These are phyloP conservation scores for Lucilia cuprina DNA, from an alignment of 1,140 invertebrate genomes.

Conservation along the genomic window DNA sequence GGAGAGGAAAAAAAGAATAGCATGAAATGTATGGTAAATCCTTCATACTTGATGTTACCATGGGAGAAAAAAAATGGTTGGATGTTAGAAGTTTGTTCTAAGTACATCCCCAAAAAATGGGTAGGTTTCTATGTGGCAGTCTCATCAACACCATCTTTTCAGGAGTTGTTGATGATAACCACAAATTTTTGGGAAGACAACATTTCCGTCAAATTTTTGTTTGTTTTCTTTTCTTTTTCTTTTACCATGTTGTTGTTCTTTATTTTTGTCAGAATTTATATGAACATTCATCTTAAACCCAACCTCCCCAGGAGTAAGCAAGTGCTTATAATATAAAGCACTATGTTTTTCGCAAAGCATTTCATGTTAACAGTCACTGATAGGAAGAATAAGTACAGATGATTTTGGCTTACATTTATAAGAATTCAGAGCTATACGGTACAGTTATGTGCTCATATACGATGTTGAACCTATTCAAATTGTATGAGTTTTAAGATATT, in stretches of 20 bases:
- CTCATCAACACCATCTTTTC: not conserved
- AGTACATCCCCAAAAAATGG: not conserved
- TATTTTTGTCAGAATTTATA: not conserved
- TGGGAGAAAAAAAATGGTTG: not conserved
- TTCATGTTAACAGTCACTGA: not conserved
- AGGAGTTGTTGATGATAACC: not conserved
- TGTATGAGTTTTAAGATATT: no score
- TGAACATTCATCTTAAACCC: not conserved
- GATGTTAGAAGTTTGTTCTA: not conserved
- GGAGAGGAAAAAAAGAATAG: not conserved
- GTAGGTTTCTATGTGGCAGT: not conserved
- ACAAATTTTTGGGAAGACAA: not conserved
- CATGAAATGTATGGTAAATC: not conserved
- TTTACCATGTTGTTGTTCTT: not conserved
- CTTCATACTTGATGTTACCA: not conserved
- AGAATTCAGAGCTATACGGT: no score
- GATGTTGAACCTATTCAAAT: no score
- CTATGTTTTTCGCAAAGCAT: not conserved
- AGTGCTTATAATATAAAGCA: not conserved
- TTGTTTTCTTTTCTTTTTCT: not conserved
- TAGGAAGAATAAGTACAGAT: not conserved
- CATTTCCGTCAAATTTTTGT: constrained; percentile 4
- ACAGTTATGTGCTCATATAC: no score
- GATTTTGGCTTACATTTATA: no score
- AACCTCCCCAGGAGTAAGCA: not conserved